These are phyloP conservation scores for Ennomos quercinarius DNA, from an alignment of 2,888 invertebrate species.

Conservation along the genomic window DNA sequence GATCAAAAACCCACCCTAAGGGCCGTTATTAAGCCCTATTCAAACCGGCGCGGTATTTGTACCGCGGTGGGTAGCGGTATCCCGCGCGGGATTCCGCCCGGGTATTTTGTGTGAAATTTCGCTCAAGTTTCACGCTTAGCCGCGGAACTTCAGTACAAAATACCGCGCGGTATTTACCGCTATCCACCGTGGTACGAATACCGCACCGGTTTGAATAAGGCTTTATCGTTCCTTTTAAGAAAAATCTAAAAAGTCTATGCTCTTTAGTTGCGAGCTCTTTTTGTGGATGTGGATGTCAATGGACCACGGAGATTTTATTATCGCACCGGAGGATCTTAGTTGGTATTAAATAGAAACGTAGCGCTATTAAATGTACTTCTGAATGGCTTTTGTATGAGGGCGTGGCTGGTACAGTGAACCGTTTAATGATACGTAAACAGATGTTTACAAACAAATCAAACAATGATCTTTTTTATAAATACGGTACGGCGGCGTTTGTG, in stretches of 20 bases:
- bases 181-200: no score
- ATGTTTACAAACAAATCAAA: constrained; percentile 55
- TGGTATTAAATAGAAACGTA: constrained; percentile 68
- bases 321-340: constrained; percentile 57
- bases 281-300: constrained; percentile 64
- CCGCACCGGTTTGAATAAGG: no score
- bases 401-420: constrained; percentile 51
- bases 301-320: constrained; percentile 73
- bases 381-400: constrained; percentile 49
- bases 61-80: no score
- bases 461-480: constrained; percentile 19
- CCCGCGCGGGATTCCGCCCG: no score
- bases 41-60: no score
- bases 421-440: constrained; percentile 68
- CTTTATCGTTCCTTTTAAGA: constrained; percentile 40
- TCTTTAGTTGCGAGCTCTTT: constrained; percentile 42
- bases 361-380: constrained; percentile 49
- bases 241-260: constrained; percentile 46
- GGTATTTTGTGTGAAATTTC: no score
- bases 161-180: no score
- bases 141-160: no score
- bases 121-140: no score
- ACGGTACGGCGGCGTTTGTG: neutral
- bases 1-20: no score
- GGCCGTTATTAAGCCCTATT: no score